Percentiles rank a stretch among this genome's conserved stretches.
Evolutionary conservation across 2,797 vertebrate genomes (phyloP).

Genomic region (Scolopax bukidnonensis): DNA sequence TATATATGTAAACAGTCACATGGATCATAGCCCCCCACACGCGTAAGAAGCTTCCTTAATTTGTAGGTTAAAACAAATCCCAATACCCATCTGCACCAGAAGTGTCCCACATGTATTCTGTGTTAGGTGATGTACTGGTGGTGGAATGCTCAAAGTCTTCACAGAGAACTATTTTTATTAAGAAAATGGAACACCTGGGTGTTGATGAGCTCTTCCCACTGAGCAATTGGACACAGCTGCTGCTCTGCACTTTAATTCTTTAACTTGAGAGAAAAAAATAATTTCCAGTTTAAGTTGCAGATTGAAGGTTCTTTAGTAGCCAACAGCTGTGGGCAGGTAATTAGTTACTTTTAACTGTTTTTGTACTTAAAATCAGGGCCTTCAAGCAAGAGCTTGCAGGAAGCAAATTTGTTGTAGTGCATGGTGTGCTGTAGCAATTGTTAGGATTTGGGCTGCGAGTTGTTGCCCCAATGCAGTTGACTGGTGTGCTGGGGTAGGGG

Average conservation of each 20-base stretch:
- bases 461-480: background rate
- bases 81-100: background rate
- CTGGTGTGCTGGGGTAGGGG: background rate
- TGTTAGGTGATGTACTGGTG: background rate
- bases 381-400: background rate
- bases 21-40: background rate
- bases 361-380: background rate
- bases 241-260: slow-evolving; percentile 11
- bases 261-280: background rate
- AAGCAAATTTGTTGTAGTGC: background rate
- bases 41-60: background rate
- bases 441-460: background rate
- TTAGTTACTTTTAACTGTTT: background rate
- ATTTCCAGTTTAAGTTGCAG: background rate
- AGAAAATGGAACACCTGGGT: background rate
- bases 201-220: background rate
- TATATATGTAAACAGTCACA: background rate
- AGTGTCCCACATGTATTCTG: background rate
- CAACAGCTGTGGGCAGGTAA: background rate
- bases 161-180: background rate
- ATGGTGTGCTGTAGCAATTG: background rate
- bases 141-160: background rate
- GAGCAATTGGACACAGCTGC: background rate
- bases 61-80: background rate
- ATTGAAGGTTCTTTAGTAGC: background rate